These are phyloP conservation scores for Chroicocephalus ridibundus DNA, from an alignment of 2,113 vertebrate species.

Conservation along the genomic window DNA sequence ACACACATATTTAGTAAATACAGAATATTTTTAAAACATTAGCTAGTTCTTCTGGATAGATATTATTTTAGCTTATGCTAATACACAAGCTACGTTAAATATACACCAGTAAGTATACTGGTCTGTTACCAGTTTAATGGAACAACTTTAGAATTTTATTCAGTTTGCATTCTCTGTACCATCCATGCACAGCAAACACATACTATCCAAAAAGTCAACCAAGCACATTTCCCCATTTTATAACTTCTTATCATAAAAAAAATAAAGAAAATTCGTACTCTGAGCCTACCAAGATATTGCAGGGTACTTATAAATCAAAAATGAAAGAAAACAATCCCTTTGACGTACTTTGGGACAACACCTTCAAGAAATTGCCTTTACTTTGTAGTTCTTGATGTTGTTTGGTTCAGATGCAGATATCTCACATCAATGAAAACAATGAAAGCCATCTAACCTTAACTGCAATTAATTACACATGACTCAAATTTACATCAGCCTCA, in stretches of 20 bases:
- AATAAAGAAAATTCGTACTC: not conserved
- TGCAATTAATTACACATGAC: not conserved
- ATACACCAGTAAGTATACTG: not conserved
- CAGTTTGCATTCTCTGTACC: not conserved
- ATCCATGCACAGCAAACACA: not conserved
- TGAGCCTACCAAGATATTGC: not conserved
- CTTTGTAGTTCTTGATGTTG: not conserved
- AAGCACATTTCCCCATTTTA: not conserved
- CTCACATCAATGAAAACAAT: not conserved
- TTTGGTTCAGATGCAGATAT: not conserved
- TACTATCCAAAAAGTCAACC: not conserved
- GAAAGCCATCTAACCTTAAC: not conserved
- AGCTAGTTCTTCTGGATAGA: not conserved
- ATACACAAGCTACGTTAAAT: not conserved
- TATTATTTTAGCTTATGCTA: not conserved
- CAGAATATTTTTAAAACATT: not conserved
- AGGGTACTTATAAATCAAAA: not conserved
- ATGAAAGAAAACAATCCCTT: not conserved
- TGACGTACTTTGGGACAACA: too few species aligned
- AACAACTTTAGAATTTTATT: not conserved
- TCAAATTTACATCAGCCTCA: not conserved
- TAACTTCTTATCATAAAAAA: not conserved
- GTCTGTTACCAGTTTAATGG: not conserved
- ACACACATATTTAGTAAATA: not conserved
- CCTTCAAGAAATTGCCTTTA: not conserved